phyloP scores from a whole-genome alignment of 2,113 vertebrate genomes.

The Stercorarius parasiticus region DNA sequence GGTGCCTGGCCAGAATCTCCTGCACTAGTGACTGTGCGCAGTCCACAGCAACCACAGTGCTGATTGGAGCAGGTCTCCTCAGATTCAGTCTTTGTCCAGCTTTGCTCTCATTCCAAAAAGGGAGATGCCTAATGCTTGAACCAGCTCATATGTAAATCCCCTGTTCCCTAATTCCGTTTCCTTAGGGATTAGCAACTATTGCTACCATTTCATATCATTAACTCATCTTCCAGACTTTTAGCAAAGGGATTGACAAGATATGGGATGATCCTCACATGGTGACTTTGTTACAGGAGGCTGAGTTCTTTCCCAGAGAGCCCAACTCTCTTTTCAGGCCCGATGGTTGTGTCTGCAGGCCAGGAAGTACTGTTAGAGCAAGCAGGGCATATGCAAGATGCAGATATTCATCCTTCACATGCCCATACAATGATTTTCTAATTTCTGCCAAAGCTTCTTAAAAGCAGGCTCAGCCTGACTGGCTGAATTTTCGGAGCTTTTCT shows the following conservation, averaged over 20 bases:
- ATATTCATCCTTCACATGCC: background rate
- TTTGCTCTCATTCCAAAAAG: background rate
- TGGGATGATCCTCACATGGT: background rate
- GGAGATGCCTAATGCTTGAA: background rate
- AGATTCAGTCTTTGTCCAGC: background rate
- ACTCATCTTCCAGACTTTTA: background rate
- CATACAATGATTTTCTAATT: background rate
- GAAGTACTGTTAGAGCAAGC: background rate
- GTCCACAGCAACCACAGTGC: background rate
- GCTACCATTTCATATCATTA: background rate
- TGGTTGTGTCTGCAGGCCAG: background rate
- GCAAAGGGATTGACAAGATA: background rate
- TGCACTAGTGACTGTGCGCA: too few relatives aligned
- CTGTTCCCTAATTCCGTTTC: background rate
- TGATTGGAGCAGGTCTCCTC: background rate
- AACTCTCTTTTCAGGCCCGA: background rate
- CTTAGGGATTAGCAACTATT: background rate
- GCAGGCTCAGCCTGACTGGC: background rate
- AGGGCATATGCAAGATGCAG: background rate
- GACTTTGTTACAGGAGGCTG: background rate
- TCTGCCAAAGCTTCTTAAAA: background rate
- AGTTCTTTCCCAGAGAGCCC: background rate
- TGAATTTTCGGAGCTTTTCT: background rate
- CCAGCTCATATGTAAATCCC: background rate
- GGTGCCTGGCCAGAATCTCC: background rate